Evolutionary conservation across 2,888 invertebrate genomes (phyloP).

Genomic region (Lepidochrysops patricia): DNA sequence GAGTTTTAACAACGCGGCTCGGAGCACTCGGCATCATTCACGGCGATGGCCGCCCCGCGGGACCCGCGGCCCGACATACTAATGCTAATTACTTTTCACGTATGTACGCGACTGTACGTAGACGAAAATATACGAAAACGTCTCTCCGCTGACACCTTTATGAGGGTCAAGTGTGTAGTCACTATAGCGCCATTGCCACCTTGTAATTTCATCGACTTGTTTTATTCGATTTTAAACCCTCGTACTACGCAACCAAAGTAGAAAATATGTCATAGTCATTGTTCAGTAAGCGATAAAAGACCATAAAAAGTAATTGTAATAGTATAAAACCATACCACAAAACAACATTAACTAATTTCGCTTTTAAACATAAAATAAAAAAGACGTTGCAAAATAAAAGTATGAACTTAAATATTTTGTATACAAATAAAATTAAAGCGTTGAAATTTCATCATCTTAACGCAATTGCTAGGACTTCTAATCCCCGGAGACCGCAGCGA

Average conservation of each 20-base stretch:
- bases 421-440: slow-evolving; percentile 26
- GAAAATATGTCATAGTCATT: too few species aligned
- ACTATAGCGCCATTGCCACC: not conserved
- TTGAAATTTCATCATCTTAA: slow-evolving; percentile 28
- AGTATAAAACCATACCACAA: not conserved
- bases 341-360: not conserved
- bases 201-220: not conserved
- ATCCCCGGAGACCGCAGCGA: slow-evolving; percentile 21
- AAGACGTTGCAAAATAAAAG: slow-evolving; percentile 15
- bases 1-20: slow-evolving; percentile 68
- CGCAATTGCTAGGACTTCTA: slow-evolving; percentile 28
- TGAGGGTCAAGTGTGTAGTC: not conserved
- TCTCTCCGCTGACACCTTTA: not conserved
- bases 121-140: not conserved
- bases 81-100: slow-evolving; percentile 37
- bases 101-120: slow-evolving; percentile 4
- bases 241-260: too few species aligned
- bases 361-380: not conserved
- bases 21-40: slow-evolving; percentile 64
- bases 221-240: too few species aligned
- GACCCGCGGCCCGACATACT: slow-evolving; percentile 39
- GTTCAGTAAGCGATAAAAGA: too few species aligned
- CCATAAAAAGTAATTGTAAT: too few species aligned
- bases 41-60: slow-evolving; percentile 45
- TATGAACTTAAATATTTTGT: slow-evolving; percentile 19